Evolutionary conservation across 2,113 vertebrate genomes (phyloP).

Genomic region (Brachyhypopomus gauderio): DNA sequence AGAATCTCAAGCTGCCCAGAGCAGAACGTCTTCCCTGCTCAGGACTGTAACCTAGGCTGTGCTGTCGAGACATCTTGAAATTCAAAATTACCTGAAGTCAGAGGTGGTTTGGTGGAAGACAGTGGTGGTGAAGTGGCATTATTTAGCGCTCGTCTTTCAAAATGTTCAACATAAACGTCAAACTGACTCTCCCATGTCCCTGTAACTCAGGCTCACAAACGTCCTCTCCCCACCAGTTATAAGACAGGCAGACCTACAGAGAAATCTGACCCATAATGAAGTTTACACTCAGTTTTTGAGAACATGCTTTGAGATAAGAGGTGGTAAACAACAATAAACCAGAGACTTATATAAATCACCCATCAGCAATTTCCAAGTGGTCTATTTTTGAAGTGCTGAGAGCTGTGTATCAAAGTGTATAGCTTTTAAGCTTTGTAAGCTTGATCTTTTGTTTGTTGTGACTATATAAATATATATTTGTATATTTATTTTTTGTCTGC

Average conservation of each 20-base stretch:
- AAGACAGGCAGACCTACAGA: constrained; percentile 7
- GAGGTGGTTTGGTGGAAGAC: neutral
- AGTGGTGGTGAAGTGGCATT: neutral
- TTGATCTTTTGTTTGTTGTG: constrained; percentile 22
- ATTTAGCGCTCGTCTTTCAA: neutral
- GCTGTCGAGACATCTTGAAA: neutral
- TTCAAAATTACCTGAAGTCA: neutral
- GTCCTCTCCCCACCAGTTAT: constrained; percentile 7
- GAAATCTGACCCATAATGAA: constrained; percentile 27
- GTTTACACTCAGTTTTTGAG: constrained; percentile 32
- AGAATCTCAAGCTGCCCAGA: constrained; percentile 13
- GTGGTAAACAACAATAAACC: constrained; percentile 4
- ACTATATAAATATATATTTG: constrained; percentile 44
- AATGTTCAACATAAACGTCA: neutral
- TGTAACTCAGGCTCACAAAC: constrained; percentile 15
- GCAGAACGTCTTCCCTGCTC: constrained; percentile 11
- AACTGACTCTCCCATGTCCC: neutral
- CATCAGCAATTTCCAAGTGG: neutral
- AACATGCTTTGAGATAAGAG: neutral
- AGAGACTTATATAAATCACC: constrained; percentile 30
- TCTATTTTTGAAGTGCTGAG: constrained; percentile 24
- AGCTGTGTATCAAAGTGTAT: constrained; percentile 38
- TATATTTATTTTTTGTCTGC: constrained; percentile 43
- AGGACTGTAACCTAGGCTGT: neutral
- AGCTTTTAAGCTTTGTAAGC: constrained; percentile 43